Evolutionary conservation across 2,797 vertebrate genomes (phyloP).

Genomic region (Nannoperca australis): DNA sequence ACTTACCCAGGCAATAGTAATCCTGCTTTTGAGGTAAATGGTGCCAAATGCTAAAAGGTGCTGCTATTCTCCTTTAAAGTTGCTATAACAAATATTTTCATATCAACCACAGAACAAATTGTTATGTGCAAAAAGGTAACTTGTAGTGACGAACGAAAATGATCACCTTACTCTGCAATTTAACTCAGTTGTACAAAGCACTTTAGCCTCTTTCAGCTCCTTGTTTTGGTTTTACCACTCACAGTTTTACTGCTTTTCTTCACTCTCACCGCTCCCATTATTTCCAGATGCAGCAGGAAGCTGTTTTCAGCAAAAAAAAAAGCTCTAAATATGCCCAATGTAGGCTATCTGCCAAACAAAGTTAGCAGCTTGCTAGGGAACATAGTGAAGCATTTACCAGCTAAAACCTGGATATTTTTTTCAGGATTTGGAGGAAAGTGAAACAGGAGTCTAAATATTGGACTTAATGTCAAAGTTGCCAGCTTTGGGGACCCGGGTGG

Average conservation of each 20-base stretch:
- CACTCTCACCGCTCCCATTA: not conserved
- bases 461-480: too few relatives aligned
- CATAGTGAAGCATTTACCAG: not conserved
- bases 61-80: not conserved
- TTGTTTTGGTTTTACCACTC: not conserved
- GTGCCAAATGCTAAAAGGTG: not conserved
- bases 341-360: not conserved
- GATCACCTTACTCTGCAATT: not conserved
- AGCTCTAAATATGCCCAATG: not conserved
- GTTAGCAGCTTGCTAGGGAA: not conserved
- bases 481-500: too few relatives aligned
- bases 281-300: not conserved
- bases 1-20: too few relatives aligned
- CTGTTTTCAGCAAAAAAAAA: not conserved
- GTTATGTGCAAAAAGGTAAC: not conserved
- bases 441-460: not conserved
- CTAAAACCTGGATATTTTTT: too few relatives aligned
- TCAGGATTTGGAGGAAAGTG: not conserved
- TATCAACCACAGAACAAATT: not conserved
- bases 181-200: not conserved
- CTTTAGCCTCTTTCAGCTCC: not conserved
- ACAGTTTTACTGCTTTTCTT: not conserved
- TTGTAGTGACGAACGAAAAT: not conserved
- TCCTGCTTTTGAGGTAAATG: not conserved
- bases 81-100: not conserved